Percentiles rank a stretch among this genome's conserved stretches.
Evolutionary conservation across 2,888 invertebrate species (phyloP).

Genomic region (Cephus nigrinus): DNA sequence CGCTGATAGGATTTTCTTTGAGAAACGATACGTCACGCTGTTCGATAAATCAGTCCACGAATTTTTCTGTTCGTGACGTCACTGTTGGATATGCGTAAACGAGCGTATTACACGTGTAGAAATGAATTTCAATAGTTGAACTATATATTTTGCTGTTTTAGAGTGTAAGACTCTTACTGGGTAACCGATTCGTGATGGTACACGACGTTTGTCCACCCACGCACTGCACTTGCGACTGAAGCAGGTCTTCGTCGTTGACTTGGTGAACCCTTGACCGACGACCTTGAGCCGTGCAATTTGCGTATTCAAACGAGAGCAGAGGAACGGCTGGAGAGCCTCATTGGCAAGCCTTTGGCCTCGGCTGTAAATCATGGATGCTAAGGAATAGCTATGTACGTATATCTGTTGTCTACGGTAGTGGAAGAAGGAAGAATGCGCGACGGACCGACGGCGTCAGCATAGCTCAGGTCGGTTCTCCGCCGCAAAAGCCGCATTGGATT

Average conservation of each 20-base stretch:
- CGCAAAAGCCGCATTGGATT: constrained; percentile 17
- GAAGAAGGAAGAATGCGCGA: background rate
- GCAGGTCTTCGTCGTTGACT: constrained; percentile 32
- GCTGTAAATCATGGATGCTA: constrained; percentile 55
- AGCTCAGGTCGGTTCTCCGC: background rate
- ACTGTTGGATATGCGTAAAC: background rate
- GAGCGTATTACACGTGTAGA: background rate
- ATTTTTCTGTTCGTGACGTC: background rate
- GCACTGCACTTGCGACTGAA: constrained; percentile 57
- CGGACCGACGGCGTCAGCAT: constrained; percentile 15
- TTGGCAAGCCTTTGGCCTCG: constrained; percentile 45
- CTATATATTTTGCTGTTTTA: background rate
- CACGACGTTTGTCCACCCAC: constrained; percentile 38
- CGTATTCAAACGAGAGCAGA: constrained; percentile 29
- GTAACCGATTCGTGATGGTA: background rate
- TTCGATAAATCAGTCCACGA: background rate
- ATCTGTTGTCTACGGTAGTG: background rate
- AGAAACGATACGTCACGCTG: background rate
- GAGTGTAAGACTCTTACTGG: background rate
- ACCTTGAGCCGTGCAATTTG: constrained; percentile 62
- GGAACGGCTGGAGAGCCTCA: constrained; percentile 21
- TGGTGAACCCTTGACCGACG: constrained; percentile 38
- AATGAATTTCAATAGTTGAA: background rate
- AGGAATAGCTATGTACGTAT: background rate
- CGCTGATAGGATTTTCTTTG: background rate